Percentiles rank a stretch among this genome's conserved stretches.
phyloP scores from a whole-genome alignment of 2,797 vertebrate species.

The Hirundo rustica region DNA sequence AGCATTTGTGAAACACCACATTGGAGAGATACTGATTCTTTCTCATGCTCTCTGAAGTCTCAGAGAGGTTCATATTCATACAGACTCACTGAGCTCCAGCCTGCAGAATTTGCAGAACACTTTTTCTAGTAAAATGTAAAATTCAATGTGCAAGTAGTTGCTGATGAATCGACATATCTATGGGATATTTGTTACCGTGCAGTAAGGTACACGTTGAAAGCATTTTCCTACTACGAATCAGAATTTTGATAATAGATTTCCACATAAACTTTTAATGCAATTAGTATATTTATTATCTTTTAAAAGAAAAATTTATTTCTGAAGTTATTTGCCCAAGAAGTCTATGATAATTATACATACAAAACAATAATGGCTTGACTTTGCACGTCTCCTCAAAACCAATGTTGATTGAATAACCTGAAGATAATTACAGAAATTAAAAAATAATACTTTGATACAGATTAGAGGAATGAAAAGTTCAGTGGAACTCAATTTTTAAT shows the following conservation, averaged over 20 bases:
- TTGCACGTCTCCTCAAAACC: not conserved
- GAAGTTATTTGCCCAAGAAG: not conserved
- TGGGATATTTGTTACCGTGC: not conserved
- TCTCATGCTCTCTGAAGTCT: not conserved
- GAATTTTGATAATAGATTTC: not conserved
- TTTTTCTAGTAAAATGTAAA: not conserved
- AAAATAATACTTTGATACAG: not conserved
- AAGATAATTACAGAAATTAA: not conserved
- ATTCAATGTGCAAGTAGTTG: rapidly evolving
- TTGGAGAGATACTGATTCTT: not conserved
- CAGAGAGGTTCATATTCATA: not conserved
- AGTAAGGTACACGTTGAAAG: not conserved
- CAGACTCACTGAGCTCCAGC: not conserved
- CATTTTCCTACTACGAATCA: rapidly evolving
- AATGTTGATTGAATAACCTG: not conserved
- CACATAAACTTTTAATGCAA: not conserved
- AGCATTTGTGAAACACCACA: not conserved
- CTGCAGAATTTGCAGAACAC: not conserved
- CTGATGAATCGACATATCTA: not conserved
- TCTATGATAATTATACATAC: not conserved
- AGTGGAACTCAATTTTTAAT: not conserved
- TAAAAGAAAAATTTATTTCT: not conserved
- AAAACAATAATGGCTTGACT: not conserved
- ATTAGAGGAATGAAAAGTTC: not conserved
- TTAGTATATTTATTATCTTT: not conserved